Conservation (phyloP, 1,140 invertebrate species). For the Venustaconcha ellipsiformis region DNA sequence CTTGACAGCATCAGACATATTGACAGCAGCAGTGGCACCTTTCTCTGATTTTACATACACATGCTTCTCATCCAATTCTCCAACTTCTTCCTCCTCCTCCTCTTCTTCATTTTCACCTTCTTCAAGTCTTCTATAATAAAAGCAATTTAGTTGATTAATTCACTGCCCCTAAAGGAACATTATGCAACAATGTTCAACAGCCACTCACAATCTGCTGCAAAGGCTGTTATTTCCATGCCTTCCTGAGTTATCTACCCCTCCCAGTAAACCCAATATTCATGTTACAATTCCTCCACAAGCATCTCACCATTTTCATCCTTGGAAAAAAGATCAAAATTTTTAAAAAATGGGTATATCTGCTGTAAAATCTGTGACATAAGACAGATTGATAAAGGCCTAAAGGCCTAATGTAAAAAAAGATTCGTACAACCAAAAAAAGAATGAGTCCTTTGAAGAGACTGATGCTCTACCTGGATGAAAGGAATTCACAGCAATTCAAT, state of each 20-base stretch:
- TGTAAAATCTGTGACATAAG: too few species aligned
- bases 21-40: background rate
- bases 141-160: background rate
- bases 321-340: background rate
- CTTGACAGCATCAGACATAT: slow-evolving; percentile 10
- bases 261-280: background rate
- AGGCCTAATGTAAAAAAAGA: too few species aligned
- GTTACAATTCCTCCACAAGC: background rate
- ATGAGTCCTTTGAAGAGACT: too few species aligned
- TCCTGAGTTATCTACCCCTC: background rate
- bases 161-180: background rate
- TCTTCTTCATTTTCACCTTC: slow-evolving; percentile 32
- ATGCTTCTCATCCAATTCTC: slow-evolving; percentile 2
- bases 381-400: too few species aligned
- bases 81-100: slow-evolving; percentile 34
- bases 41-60: slow-evolving; percentile 8
- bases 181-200: background rate
- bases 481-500: too few species aligned
- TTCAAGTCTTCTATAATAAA: slow-evolving; percentile 27
- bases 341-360: too few species aligned
- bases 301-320: background rate
- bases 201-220: slow-evolving; percentile 14
- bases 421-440: too few species aligned
- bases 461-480: too few species aligned
- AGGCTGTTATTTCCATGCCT: background rate